A percentile compares a stretch with the other conserved stretches of the same genome.
Evolutionary conservation across 2,113 vertebrate species (phyloP).

Genomic region (Rattus rattus): DNA sequence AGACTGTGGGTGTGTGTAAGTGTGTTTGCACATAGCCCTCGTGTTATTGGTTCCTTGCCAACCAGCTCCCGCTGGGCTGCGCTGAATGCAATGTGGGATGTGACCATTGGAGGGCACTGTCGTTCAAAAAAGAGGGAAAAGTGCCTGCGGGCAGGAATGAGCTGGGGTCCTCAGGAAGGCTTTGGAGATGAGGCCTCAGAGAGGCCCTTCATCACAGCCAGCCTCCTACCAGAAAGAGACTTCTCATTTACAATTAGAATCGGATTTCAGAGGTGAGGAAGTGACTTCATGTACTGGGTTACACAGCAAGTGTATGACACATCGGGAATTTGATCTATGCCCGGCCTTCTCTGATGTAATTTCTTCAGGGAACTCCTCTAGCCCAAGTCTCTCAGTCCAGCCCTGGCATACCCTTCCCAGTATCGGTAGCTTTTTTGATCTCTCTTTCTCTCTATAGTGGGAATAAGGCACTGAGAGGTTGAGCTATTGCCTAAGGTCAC

Average conservation of each 20-base stretch:
- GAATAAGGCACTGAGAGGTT: background rate
- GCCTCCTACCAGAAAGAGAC: background rate
- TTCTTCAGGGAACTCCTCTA: background rate
- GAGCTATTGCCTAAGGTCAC: background rate
- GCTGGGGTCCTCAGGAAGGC: background rate
- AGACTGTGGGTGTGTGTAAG: background rate
- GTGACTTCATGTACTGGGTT: background rate
- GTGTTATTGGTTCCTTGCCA: rapidly evolving
- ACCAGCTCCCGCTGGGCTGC: rapidly evolving
- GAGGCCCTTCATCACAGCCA: background rate
- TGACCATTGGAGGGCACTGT: slow-evolving; percentile 49
- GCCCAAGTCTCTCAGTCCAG: background rate
- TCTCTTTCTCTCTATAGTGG: background rate
- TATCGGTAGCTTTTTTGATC: background rate
- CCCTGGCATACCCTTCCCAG: background rate
- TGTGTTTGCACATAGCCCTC: background rate
- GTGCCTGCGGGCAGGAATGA: background rate
- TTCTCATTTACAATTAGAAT: background rate
- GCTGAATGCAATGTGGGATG: background rate
- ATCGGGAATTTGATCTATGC: background rate
- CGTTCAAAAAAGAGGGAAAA: background rate
- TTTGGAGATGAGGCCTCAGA: background rate
- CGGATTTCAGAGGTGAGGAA: background rate
- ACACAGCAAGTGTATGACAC: background rate
- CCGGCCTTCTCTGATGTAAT: background rate